A percentile compares a stretch with the other conserved stretches of the same genome.
Evolutionary conservation across 2,113 vertebrate species (phyloP).

Genomic region (Crotalus horridus): DNA sequence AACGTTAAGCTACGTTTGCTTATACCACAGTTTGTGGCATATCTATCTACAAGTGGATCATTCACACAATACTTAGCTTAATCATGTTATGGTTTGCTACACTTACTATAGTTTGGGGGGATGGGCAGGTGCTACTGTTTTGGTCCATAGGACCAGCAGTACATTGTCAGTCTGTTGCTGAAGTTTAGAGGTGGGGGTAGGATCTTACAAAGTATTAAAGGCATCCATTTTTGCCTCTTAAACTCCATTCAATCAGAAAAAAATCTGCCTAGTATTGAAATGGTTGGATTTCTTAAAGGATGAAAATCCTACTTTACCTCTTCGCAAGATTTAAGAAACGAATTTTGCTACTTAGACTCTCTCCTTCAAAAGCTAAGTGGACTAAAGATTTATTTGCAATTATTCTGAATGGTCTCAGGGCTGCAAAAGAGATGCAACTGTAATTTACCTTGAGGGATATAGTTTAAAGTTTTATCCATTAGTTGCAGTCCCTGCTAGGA

Average conservation of each 20-base stretch:
- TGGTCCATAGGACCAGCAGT: not conserved
- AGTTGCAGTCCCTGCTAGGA: not conserved
- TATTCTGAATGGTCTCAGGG: not conserved
- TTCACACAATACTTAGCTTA: not conserved
- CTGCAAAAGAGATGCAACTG: not conserved
- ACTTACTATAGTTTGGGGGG: not conserved
- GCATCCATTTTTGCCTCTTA: not conserved
- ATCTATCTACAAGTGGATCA: not conserved
- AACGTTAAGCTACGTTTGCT: not conserved
- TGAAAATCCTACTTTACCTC: not conserved
- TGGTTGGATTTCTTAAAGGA: not conserved
- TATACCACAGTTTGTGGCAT: not conserved
- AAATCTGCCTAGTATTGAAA: not conserved
- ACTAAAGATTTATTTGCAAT: not conserved
- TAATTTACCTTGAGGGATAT: constrained; percentile 23
- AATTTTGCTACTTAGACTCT: not conserved
- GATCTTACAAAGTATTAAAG: not conserved
- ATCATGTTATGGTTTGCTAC: not conserved
- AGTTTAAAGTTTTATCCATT: not conserved
- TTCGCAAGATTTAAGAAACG: not conserved
- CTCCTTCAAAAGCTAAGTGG: not conserved
- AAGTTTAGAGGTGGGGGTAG: not conserved
- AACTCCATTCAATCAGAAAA: not conserved
- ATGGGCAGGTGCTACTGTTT: not conserved
- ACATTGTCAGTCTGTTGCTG: not conserved